Evolutionary conservation across 2,113 vertebrate genomes (phyloP).

Genomic region (Otis tarda): DNA sequence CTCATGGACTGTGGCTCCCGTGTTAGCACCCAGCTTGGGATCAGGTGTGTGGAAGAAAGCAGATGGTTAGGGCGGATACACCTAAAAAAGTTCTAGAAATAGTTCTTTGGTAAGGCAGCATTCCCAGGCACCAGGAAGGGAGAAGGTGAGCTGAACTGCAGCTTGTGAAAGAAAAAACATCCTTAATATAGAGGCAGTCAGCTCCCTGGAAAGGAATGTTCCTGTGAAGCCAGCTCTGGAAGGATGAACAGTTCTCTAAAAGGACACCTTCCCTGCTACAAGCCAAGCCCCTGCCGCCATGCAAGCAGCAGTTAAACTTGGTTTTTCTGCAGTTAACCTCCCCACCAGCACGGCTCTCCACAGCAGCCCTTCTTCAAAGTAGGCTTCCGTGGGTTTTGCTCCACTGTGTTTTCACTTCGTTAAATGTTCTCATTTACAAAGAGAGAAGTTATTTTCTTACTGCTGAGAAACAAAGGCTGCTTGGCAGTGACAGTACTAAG

Average conservation of each 20-base stretch:
- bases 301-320: neutral
- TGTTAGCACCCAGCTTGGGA: neutral
- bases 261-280: neutral
- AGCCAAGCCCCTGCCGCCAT: neutral
- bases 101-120: neutral
- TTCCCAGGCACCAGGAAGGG: neutral
- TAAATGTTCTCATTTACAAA: conserved; percentile 12
- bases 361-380: neutral
- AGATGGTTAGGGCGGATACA: neutral
- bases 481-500: neutral
- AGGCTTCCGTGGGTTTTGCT: neutral
- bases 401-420: neutral
- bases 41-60: neutral
- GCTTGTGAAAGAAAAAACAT: neutral
- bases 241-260: neutral
- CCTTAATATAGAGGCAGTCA: neutral
- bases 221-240: neutral
- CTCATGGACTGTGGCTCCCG: neutral
- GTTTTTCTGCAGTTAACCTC: neutral
- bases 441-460: neutral
- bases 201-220: neutral
- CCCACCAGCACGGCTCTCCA: neutral
- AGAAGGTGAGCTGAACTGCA: neutral
- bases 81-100: conserved; percentile 1
- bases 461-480: conserved; percentile 16